Evolutionary conservation across 2,113 vertebrate genomes (phyloP), one percentile per base, ranked within the genome.

Genomic region (Heliornis fulica): DNA sequence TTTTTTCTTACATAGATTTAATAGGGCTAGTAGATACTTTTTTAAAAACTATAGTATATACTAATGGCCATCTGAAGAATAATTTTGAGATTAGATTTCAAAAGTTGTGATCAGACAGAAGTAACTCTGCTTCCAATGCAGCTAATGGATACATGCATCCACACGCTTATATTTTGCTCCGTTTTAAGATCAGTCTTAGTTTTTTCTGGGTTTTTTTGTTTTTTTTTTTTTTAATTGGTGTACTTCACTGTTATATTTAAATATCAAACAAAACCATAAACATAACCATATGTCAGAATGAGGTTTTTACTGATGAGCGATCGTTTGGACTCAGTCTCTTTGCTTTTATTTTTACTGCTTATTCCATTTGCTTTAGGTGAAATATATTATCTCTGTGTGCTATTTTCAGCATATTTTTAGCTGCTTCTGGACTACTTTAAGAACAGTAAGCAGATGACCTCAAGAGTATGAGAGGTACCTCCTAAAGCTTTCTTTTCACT

Each of bases 161-260:
- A 32, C 45, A 36, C 48, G 64, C 60, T 50, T 79, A 56, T 28
- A 83, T 70, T 80, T 93, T 77, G 34, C 45, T 86, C 38, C 26
- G 28, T 91, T 95, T 97, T 87, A 80, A 94, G 89, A 90, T 50
- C 26, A 48, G 10, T 76, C 15, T 10, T 54, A 11, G 20, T 22
- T 46, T 50, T 50, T 32, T 36, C 26, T 15, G 45, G 45, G 46
- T 29, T 38, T 9, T 25, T 50, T 25, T 25, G 12, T 43, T 53
- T 53, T 21, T 29, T 72, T 32, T 46, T 89, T 96, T 81, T 19
- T 23, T 22, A 45, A 77, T 63, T n/a, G 2, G 1, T 87, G 51
- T 86, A 92, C 96, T 97, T 97, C 97, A 77, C 93, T 97, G 95
- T 97, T 97, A 96, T 96, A 94, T 98, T 98, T 98, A 97, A 98